Evolutionary conservation across 2,888 invertebrate species (phyloP), one percentile per base, ranked within the genome.

Genomic region (Dryobota labecula): DNA sequence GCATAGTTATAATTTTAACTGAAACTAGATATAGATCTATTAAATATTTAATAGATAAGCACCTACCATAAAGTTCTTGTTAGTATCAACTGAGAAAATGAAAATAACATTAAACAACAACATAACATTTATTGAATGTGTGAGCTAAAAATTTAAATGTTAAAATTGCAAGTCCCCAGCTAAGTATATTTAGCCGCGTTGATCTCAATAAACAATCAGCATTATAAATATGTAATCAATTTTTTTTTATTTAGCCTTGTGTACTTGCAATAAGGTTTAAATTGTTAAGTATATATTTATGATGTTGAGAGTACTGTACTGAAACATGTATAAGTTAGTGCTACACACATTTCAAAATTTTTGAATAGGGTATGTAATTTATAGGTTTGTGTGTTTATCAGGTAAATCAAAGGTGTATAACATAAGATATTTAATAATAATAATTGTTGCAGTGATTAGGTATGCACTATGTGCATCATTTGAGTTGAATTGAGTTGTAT

Each of bases 121-220:
- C n/a, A 18, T 24, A 57, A 47, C 15, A 51, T 45, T 30, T 27
- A 27, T n/a, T 54, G 24, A 41, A 66, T 57, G 24, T 41, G 36
- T 49, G 6, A 43, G 11, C 47, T 38, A 18, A 45, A 27, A 36
- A 53, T 57, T 43, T 2, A 24, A 51, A 41, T 30, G 5, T 7
- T 30, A 45, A 33, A 67, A 61, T n/a, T 70, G 38, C 43, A 66
- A 63, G 51, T 68, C 58, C 51, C 36, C 24, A 49, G 49, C 20
- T 57, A 43, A 41, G 33, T 57, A 64, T 70, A 51, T 30, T 76
- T 74, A 74, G 67, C 58, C 63, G 67, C 76, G 75, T 78, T 85
- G 85, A 84, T 84, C 84, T 84, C 85, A 80, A 72, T 77, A 47
- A 47, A 63, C 65, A 71, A 77, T 77, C 76, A 51, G 70, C 83